Conservation (phyloP, 2,797 vertebrate species). For the Sebastes trivittatus region DNA sequence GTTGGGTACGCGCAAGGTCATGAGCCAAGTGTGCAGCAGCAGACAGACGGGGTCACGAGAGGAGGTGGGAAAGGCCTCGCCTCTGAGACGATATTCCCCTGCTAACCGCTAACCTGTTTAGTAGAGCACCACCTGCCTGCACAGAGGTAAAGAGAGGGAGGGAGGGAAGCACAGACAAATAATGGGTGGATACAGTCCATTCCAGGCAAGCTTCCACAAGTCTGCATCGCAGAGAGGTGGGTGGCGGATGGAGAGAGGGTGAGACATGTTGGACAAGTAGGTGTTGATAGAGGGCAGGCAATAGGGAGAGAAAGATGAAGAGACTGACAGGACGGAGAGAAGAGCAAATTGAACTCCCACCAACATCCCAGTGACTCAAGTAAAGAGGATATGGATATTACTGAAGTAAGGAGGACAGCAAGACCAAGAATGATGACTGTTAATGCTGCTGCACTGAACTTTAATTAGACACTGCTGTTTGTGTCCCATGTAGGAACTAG, state of each 20-base stretch:
- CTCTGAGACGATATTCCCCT: slow-evolving; percentile 21
- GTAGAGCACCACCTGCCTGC: slow-evolving; percentile 46
- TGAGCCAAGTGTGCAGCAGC: slow-evolving; percentile 11
- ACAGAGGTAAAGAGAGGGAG: slow-evolving; percentile 11
- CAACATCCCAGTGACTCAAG: background rate
- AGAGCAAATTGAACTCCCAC: background rate
- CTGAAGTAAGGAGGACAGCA: background rate
- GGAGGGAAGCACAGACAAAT: background rate
- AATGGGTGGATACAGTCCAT: slow-evolving; percentile 42
- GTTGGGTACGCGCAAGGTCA: slow-evolving; percentile 32
- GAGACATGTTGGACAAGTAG: slow-evolving; percentile 27
- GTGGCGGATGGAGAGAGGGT: slow-evolving; percentile 8
- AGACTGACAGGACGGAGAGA: background rate
- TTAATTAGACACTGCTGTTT: background rate
- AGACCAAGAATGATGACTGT: background rate
- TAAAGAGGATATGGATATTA: background rate
- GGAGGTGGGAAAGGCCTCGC: slow-evolving; percentile 16
- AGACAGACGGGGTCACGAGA: slow-evolving; percentile 32
- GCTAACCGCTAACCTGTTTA: slow-evolving; percentile 49
- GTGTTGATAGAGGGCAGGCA: slow-evolving; percentile 26
- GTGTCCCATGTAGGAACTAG: background rate
- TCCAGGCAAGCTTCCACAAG: slow-evolving; percentile 69
- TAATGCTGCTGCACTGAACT: background rate
- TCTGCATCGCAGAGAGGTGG: slow-evolving; percentile 25
- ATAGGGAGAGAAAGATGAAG: background rate